Evolutionary conservation across 2,113 vertebrate species (phyloP), one percentile per base, ranked within the genome.

Genomic region (Pardalotus punctatus): DNA sequence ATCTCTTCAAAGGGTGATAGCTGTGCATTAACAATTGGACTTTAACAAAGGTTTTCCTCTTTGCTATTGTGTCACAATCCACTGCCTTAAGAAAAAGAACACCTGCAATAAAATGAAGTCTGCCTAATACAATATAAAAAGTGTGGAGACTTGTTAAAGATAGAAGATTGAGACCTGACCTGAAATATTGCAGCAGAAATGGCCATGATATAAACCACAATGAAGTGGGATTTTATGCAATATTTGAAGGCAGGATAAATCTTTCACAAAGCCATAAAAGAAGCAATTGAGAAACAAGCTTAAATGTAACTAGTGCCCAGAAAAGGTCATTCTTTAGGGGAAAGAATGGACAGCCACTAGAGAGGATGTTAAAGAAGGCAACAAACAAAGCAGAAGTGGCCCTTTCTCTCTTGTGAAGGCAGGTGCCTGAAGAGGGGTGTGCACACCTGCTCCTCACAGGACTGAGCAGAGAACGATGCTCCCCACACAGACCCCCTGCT

Each of bases 181-280:
- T 78, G 92, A 91, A 94, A 87, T 94, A 62, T 12, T 82, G 86
- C 36, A 53, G 78, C 74, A 97, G 86, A 91, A 97, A 92, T 33
- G 22, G 18, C 0, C 1, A 91, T 35, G 51, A 85, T 71, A 93
- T 72, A 96, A 94, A 85, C 33, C 60, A 81, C 10, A 54, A 58
- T 69, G 72, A 94, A 93, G 88, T 64, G 73, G 86, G 70, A 76
- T 90, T 96, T 95, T 93, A 87, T 70, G 86, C 36, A 90, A 61
- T 82, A 79, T 88, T 73, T 81, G 73, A 88, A 94, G 45, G 20
- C 69, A 66, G 45, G 29, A 85, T 66, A 83, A 94, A 93, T 74
- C 53, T 94, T 96, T 67, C 43, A 94, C 36, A 94, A 95, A 96
- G 76, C 62, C 64, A 74, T 90, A 71, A 83, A 94, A 65, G 94